A percentile compares a stretch with the other conserved stretches of the same genome.
Conservation (phyloP, 1,140 invertebrate species). For the Zaprionus gabonicus region DNA sequence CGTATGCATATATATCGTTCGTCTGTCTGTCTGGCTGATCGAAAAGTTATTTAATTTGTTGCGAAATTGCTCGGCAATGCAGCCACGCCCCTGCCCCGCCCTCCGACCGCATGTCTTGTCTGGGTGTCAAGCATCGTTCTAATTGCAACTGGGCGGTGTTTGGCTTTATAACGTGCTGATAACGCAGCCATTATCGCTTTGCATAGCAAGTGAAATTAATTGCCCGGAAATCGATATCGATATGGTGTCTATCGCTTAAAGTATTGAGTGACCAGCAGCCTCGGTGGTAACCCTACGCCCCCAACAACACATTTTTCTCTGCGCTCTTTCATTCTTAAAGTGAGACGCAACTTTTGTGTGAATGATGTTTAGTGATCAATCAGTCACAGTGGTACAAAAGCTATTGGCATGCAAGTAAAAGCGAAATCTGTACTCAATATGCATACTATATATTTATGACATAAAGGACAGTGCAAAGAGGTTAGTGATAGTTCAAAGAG, state of each 20-base stretch:
- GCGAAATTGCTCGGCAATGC: constrained; percentile 50
- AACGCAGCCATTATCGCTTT: constrained; percentile 34
- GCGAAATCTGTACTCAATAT: too few relatives aligned
- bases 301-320: too few relatives aligned
- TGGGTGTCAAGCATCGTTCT: neutral
- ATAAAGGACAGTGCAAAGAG: neutral
- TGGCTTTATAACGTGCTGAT: constrained; percentile 42
- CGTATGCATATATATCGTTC: constrained; percentile 15
- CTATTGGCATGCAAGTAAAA: neutral
- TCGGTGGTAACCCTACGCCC: too few relatives aligned
- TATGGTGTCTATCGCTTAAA: neutral
- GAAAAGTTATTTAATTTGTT: constrained; percentile 60
- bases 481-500: neutral
- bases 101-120: neutral
- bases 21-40: constrained; percentile 7
- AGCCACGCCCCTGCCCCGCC: neutral
- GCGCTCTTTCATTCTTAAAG: too few relatives aligned
- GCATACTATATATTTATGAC: neutral
- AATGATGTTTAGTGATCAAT: constrained; percentile 38
- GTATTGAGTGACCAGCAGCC: too few relatives aligned
- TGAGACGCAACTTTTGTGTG: constrained; percentile 33
- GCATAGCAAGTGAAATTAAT: constrained; percentile 20
- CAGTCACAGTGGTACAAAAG: constrained; percentile 19
- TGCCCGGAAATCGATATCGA: neutral
- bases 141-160: constrained; percentile 18